Base-by-base conservation (phyloP, 1,140 invertebrate species). In the Onthophagus taurus region DNA sequence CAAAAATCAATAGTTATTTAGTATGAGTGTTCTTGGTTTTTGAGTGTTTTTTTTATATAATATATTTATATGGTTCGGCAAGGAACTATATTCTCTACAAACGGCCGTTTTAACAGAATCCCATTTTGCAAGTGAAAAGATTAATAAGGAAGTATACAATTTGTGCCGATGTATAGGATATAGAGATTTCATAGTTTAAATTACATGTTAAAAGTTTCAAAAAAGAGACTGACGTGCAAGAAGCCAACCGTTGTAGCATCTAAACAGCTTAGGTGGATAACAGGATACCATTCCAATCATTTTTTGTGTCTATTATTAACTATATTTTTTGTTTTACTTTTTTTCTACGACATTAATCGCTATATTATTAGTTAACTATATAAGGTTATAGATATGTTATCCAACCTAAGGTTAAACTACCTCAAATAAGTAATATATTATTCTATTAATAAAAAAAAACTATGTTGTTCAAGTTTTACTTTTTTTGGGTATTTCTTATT, bases 341-440 rank as follows among this genome's bases (percentile, higher is more conserved):
- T n/a, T n/a, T n/a, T n/a, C n/a, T n/a, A n/a, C n/a, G n/a, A n/a
- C n/a, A n/a, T n/a, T n/a, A n/a, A n/a, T n/a, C n/a, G n/a, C n/a
- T n/a, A n/a, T n/a, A n/a, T 44, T 36, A 26, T 17, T 19, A 42
- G 21, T 44, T 44, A 12, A 35, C 19, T 41, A 24, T 41, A 41
- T 12, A 37, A 37, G 24, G 20, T 31, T 31, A 42, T 31, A 31
- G 23, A 33, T 31, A 53, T 51, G 52, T 50, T 59, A 53, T 61
- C 60, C 60, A 56, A 57, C 56, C 61, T 64, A 63, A 64, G 63
- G 58, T 53, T 61, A 59, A 61, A 60, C 63, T 65, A 65, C 63
- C 63, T 65, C 63, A 64, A n/a, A 58, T 65, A 63, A 63, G 63
- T 64, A 55, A 60, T 63, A 64, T 59, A 58, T 61, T 59, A n/a